Evolutionary conservation across 2,797 vertebrate genomes (phyloP), one percentile per base, ranked within the genome.

Genomic region (Hypotaenidia philippensis): DNA sequence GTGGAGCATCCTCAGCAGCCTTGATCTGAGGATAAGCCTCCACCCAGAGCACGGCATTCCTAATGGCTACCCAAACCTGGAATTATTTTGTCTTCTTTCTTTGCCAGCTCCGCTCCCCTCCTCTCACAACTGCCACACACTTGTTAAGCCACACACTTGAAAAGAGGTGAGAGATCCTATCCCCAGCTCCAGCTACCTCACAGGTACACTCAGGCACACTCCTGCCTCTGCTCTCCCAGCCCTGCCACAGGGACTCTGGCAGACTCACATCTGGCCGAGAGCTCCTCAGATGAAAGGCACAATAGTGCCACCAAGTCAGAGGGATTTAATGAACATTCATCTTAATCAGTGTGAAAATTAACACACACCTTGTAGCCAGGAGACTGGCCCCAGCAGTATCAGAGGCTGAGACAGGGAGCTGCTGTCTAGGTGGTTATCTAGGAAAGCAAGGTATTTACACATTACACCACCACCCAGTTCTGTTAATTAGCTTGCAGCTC

Each of bases 391-490:
- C 68, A 70, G 68, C 4, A 50, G 61, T 19, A 26, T 5, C 63
- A 16, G 65, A 1, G 5, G 32, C 53, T 36, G 34, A 47, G 65
- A 63, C 89, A 65, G 64, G 81, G 87, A 96, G 66, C 74, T 32
- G 81, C 64, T 72, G 21, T 27, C 89, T 50, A 40, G 56, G 83
- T 89, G 68, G 38, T 81, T 52, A 91, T 44, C 70, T 36, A 21
- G 0, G 2, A 86, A 11, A 85, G 22, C 15, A 45, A 75, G 72
- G 57, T 36, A n/a, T 8, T 64, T 63, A 47, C 59, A 40, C 6
- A 3, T 55, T 71, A 36, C 40, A 59, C 3, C 44, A 50, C 34
- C 53, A 71, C 41, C 34, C 57, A 8, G 60, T 47, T n/a, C 26
- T 32, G 56, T 41, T 90, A 60, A 55, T 87, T 76, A 83, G 4